Evolutionary conservation across 1,140 invertebrate species (phyloP), one percentile per base, ranked within the genome.

Genomic region (Orius insidiosus): DNA sequence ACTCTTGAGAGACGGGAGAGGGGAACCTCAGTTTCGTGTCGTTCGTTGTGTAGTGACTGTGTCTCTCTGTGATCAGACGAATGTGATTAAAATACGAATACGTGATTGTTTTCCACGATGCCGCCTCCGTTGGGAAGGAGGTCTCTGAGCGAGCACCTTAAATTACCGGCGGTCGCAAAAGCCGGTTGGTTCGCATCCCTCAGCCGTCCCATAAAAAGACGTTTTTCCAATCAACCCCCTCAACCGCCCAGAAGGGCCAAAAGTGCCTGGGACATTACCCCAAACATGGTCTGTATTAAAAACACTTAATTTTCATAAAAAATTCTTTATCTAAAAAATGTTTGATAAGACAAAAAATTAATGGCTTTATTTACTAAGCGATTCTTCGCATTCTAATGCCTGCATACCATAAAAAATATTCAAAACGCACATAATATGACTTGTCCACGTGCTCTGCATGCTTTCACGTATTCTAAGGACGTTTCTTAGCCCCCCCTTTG

Each of bases 111-210:
- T 19, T 45, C 33, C 24, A 24, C 44, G 10, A 13, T 31, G 18
- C 50, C 46, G 34, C 41, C 47, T 7, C 46, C 42, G 5, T 16
- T 39, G 46, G 15, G 47, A 16, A 36, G 51, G 10, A 41, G 50
- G 7, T 24, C 50, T 8, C 38, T 48, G 1, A 45, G 43, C 9
- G 48, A 45, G 10, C 48, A 45, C 32, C 43, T 48, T n/a, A 35
- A 16, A 10, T 41, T 48, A 2, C 35, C 45, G 8, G 13, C 46
- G 63, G 55, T 71, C 60, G 58, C 73, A 54, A 73, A 78, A 34
- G 70, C 71, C 46, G 76, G 74, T 56, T 84, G 80, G 80, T 82
- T 82, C 60, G 77, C 74, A 44, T 82, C 79, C 44, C 57, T 84
- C 54, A 71, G 77, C 40, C 69, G 78, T 30, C 67, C 68, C 50